Evolutionary conservation across 2,113 vertebrate species (phyloP).

Genomic region (Syrmaticus mikado): DNA sequence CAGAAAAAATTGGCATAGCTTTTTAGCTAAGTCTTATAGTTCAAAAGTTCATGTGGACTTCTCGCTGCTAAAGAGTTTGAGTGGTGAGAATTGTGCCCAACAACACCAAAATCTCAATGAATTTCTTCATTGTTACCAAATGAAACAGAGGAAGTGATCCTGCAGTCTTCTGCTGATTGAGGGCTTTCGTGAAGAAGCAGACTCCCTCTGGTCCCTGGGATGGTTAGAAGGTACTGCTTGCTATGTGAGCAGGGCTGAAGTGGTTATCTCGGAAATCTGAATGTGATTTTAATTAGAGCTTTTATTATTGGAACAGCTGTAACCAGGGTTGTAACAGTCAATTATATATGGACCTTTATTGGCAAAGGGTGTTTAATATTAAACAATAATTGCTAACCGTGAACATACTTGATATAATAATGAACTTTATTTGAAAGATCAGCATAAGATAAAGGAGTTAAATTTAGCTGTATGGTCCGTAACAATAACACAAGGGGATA

Average conservation of each 20-base stretch:
- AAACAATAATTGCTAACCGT: slow-evolving; percentile 72
- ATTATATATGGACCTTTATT: slow-evolving; percentile 56
- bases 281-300: slow-evolving; percentile 68
- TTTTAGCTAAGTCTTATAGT: not conserved
- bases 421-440: slow-evolving; percentile 67
- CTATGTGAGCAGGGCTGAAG: not conserved
- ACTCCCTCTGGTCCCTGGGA: not conserved
- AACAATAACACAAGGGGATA: slow-evolving; percentile 61
- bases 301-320: slow-evolving; percentile 60
- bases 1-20: not conserved
- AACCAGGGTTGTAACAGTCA: slow-evolving; percentile 58
- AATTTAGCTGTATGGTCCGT: slow-evolving; percentile 62
- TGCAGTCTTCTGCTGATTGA: not conserved
- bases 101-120: not conserved
- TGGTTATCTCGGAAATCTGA: slow-evolving; percentile 34
- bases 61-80: not conserved
- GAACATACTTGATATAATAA: slow-evolving; percentile 76
- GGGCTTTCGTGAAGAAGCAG: not conserved
- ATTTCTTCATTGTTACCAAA: not conserved
- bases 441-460: slow-evolving; percentile 71
- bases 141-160: not conserved
- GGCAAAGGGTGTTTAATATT: slow-evolving; percentile 68
- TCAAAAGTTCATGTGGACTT: not conserved
- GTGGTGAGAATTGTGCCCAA: not conserved
- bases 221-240: not conserved